Evolutionary conservation across 2,113 vertebrate genomes (phyloP).

Genomic region (Pleuronectes platessa): DNA sequence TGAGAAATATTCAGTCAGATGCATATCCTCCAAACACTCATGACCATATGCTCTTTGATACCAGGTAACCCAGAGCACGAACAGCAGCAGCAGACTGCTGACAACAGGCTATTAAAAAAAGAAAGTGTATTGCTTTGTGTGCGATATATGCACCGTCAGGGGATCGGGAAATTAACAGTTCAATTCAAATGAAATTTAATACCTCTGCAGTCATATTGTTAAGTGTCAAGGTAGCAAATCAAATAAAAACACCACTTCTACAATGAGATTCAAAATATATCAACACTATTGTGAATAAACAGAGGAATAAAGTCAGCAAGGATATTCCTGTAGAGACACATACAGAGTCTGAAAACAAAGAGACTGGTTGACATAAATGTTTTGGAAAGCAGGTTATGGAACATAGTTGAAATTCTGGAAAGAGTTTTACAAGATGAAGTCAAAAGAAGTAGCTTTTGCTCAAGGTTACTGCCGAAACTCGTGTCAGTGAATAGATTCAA

Average conservation of each 20-base stretch:
- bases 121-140: conserved; percentile 29
- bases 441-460: not conserved
- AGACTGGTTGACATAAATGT: not conserved
- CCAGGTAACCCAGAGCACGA: not conserved
- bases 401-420: not conserved
- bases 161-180: conserved; percentile 13
- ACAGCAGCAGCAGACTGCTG: conserved; percentile 26
- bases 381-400: not conserved
- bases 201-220: not conserved
- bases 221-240: not conserved
- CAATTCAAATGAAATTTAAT: not conserved
- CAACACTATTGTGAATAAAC: not conserved
- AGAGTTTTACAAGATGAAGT: not conserved
- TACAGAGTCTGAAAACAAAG: conserved; percentile 2
- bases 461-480: not conserved
- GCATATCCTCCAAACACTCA: not conserved
- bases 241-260: not conserved
- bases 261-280: conserved; percentile 3
- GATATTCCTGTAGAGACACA: not conserved
- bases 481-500: not conserved
- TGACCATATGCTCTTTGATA: conserved; percentile 19
- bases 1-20: not conserved
- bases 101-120: conserved; percentile 34
- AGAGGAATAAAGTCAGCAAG: not conserved
- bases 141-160: conserved; percentile 25